Percentiles rank a stretch among this genome's conserved stretches.
These are phyloP conservation scores for Melinaea menophilus DNA, from an alignment of 2,888 invertebrate species.

Conservation along the genomic window DNA sequence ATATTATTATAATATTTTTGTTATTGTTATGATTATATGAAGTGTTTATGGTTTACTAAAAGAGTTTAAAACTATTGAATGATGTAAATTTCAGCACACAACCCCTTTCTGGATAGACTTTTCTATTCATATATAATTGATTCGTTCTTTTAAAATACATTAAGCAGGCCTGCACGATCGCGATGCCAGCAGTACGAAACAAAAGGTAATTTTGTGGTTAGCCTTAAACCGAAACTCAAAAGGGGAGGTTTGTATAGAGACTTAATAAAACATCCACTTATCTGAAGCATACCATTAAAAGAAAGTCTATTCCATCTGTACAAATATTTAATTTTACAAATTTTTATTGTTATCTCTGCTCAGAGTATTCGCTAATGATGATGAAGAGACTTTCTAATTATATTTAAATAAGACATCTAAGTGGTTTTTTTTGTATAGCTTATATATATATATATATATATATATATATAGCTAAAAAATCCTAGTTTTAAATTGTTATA, in stretches of 20 bases:
- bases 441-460: too few relatives aligned
- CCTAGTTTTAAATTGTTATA: too few relatives aligned
- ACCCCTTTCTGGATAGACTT: constrained; percentile 47
- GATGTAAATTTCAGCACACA: constrained; percentile 47
- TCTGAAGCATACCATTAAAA: constrained; percentile 4
- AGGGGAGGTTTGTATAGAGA: constrained; percentile 17
- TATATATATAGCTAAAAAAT: too few relatives aligned
- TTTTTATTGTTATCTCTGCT: constrained; percentile 13
- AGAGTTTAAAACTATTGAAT: constrained; percentile 22
- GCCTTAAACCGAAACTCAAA: constrained; percentile 26
- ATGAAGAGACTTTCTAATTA: constrained; percentile 9
- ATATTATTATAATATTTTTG: too few relatives aligned
- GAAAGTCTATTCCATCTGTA: constrained; percentile 3
- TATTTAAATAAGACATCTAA: background rate
- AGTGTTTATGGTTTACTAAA: too few relatives aligned
- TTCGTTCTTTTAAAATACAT: constrained; percentile 66
- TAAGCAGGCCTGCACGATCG: constrained; percentile 51
- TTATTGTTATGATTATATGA: too few relatives aligned
- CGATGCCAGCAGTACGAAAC: constrained; percentile 40
- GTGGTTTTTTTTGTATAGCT: too few relatives aligned
- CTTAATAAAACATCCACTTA: constrained; percentile 18
- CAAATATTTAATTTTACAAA: constrained; percentile 11
- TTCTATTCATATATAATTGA: constrained; percentile 53
- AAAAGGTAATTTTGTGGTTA: constrained; percentile 47
- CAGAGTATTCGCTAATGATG: constrained; percentile 19